These are phyloP conservation scores for Protosalanx chinensis DNA, from an alignment of 2,797 vertebrate species.

Conservation along the genomic window DNA sequence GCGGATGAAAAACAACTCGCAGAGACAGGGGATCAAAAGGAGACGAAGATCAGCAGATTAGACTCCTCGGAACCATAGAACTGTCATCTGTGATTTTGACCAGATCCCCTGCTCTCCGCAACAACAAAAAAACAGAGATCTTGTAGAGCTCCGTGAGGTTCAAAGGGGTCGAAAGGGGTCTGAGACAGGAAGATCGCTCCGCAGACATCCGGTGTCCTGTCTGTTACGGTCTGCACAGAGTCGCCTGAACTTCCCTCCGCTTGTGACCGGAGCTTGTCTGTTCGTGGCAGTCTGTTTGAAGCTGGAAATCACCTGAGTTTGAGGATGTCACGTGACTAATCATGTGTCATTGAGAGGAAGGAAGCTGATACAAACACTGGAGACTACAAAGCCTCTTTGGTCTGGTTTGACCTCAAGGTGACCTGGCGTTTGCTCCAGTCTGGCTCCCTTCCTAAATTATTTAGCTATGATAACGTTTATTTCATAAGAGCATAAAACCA, in stretches of 20 bases:
- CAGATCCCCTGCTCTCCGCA: slow-evolving; percentile 17
- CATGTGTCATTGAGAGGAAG: slow-evolving; percentile 1
- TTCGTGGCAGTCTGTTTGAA: slow-evolving; percentile 21
- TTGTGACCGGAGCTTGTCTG: slow-evolving; percentile 43
- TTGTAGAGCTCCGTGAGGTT: slow-evolving; percentile 15
- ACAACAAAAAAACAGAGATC: not conserved
- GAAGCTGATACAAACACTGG: not conserved
- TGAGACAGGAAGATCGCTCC: slow-evolving; percentile 33
- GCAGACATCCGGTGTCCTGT: slow-evolving; percentile 40
- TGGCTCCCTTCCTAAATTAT: not conserved
- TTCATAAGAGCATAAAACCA: not conserved
- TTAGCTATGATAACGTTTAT: not conserved
- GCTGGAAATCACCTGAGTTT: slow-evolving; percentile 54
- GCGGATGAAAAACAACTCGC: slow-evolving; percentile 2
- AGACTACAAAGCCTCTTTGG: not conserved
- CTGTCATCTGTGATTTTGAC: slow-evolving; percentile 33
- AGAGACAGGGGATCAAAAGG: slow-evolving; percentile 20
- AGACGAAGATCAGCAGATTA: slow-evolving; percentile 33
- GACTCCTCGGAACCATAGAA: slow-evolving; percentile 37
- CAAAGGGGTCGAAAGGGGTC: not conserved
- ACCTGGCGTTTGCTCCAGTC: not conserved
- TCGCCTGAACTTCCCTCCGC: slow-evolving; percentile 46
- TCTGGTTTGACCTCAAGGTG: slow-evolving; percentile 1
- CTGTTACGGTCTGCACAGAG: slow-evolving; percentile 35
- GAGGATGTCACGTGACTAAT: slow-evolving; percentile 42